Base-by-base conservation (phyloP, 2,797 vertebrate species). In the Schizothorax lantsangensis region DNA sequence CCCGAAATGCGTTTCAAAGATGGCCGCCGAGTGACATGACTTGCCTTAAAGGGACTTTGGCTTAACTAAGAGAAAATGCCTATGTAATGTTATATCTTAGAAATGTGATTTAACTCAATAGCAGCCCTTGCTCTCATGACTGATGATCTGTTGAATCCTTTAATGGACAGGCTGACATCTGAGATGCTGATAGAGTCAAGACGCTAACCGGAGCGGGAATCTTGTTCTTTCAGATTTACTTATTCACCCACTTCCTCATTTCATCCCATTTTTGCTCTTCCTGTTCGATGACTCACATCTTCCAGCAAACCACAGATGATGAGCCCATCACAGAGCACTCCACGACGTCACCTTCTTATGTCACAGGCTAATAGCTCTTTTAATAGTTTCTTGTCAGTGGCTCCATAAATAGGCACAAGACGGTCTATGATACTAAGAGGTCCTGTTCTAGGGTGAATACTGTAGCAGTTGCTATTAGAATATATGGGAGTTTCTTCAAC, bases 251-350 rank as follows among this genome's bases (percentile, higher is more conserved):
- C 43, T 71, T 79, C 38, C 47, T 59, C 68, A 66, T 82, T 49
- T 59, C 64, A 79, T 77, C 59, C 43, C n/a, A 80, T 71, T 54
- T 66, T 30, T 81, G 75, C 45, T 81, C 75, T 84, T 87, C 38
- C 86, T 86, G 84, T 59, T 52, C 33, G 62, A 83, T 90, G 90
- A 89, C 79, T 90, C 90, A 90, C 79, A 89, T 89, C 87, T 87
- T 89, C 88, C 89, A 87, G 87, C 83, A 90, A 88, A 79, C 59
- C 85, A 86, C 78, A 89, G 88, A 90, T 89, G 86, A 89, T 79
- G 82, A 87, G 81, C 66, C 85, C 88, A 79, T 90, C 88, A 79
- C 79, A 40, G 52, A 72, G 66, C 19, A 40, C 84, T 85, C 79
- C 71, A 77, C n/a, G 15, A 86, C 87, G 85, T 89, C 89, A 90